These are phyloP conservation scores for Danio tinwini DNA, from an alignment of 2,797 vertebrate genomes.

Conservation along the genomic window DNA sequence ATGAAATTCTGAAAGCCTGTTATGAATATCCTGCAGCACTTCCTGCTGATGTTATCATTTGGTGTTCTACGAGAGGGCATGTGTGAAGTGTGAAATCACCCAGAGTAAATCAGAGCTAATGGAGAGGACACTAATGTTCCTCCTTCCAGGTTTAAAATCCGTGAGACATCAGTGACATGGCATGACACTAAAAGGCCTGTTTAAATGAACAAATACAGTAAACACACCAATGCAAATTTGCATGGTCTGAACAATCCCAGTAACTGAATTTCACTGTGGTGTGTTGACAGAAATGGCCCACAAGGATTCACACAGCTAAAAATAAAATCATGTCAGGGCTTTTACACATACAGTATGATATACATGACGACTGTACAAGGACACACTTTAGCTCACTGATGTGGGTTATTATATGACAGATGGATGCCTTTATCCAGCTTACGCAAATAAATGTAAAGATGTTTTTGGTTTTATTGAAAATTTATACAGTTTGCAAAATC, in stretches of 20 bases:
- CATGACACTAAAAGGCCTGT: background rate
- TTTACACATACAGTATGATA: background rate
- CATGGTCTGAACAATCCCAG: background rate
- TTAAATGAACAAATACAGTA: background rate
- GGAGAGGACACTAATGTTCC: conserved; percentile 28
- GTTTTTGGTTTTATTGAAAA: background rate
- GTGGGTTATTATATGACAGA: background rate
- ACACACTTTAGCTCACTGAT: background rate
- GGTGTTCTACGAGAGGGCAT: conserved; percentile 37
- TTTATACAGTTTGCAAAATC: background rate
- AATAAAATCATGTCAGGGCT: background rate
- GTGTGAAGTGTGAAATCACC: conserved; percentile 19
- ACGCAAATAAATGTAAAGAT: background rate
- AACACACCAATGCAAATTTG: background rate
- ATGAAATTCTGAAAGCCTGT: conserved; percentile 22
- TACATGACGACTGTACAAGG: background rate
- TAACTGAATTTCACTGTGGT: background rate
- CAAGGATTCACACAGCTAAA: background rate
- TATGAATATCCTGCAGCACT: conserved; percentile 32
- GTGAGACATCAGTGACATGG: conserved; percentile 9
- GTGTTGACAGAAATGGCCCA: background rate
- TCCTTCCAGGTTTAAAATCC: conserved; percentile 48
- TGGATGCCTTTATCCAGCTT: background rate
- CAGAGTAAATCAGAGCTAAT: background rate
- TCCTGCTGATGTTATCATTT: conserved; percentile 46